Evolutionary conservation across 2,113 vertebrate species (phyloP), one percentile per base, ranked within the genome.

Genomic region (Notarius quadriscutis): DNA sequence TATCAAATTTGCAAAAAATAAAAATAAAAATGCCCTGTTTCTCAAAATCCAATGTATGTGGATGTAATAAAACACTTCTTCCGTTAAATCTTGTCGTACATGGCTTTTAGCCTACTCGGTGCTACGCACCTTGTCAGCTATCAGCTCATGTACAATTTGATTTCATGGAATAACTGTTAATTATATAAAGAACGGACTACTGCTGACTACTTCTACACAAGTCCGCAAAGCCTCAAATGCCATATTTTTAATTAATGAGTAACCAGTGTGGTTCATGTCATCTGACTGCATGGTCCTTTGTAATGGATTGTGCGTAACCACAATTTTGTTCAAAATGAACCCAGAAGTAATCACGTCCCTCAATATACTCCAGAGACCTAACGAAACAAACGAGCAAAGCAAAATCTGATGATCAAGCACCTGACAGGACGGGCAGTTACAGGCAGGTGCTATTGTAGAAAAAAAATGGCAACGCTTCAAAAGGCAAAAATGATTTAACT

Each of bases 311-410:
- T 50, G 74, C 55, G n/a, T 79, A 62, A 63, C 67, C 12, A 81
- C 48, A 82, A 69, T 81, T 88, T 81, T 62, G 63, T 58, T 87
- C 65, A 18, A 71, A 86, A 82, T 90, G 86, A 89, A 84, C 80
- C 79, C 72, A 27, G 41, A 81, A 25, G n/a, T 51, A 89, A 86
- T 82, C 79, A 85, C 7, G 72, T 65, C 65, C 30, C 82, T 81
- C 27, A 77, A n/a, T 78, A 67, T 60, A 57, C 86, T 41, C 57
- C 27, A 34, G n/a, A 50, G 53, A 78, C 69, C 12, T 53, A 67
- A 77, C 60, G 14, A 72, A 84, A 87, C 58, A 51, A 84, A 86
- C 18, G 55, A 86, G 81, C 18, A 81, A 74, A 86, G 63, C 30
- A 69, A 69, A 77, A 84, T 55, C 17, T 83, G 12, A 67, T 78